These are phyloP conservation scores for Candoia aspera DNA, from an alignment of 2,113 vertebrate species.

Conservation along the genomic window DNA sequence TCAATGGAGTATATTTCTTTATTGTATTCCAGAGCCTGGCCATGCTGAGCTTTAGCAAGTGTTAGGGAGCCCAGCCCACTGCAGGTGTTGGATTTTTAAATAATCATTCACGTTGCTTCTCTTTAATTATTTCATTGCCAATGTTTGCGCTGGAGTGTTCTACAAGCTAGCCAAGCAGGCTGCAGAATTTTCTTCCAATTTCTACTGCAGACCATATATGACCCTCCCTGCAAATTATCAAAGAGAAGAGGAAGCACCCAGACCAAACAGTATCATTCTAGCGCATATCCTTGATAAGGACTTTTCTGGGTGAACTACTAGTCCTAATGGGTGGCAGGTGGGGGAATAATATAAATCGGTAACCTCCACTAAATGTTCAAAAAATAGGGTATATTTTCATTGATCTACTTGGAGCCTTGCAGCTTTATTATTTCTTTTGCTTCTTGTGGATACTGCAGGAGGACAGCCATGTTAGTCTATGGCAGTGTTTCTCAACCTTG, in stretches of 20 bases:
- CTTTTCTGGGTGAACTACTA: background rate
- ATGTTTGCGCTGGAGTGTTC: background rate
- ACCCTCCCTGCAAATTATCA: background rate
- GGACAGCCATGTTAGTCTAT: background rate
- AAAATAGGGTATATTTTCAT: background rate
- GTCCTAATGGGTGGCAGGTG: background rate
- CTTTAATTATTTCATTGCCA: background rate
- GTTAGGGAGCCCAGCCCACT: background rate
- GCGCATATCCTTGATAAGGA: background rate
- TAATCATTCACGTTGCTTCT: background rate
- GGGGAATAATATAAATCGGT: background rate
- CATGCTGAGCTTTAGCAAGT: background rate
- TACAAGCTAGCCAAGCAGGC: background rate
- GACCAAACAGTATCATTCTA: background rate
- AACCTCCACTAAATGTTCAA: background rate
- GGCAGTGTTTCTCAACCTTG: too few relatives aligned
- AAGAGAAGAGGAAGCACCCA: background rate
- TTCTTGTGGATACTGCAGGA: background rate
- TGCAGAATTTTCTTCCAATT: background rate
- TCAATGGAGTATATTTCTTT: background rate
- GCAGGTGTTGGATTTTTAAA: background rate
- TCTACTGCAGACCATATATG: background rate
- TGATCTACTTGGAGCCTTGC: background rate
- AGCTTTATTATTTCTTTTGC: background rate
- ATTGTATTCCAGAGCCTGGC: rapidly evolving